phyloP scores from a whole-genome alignment of 2,888 invertebrate genomes.

The Aelia acuminata region DNA sequence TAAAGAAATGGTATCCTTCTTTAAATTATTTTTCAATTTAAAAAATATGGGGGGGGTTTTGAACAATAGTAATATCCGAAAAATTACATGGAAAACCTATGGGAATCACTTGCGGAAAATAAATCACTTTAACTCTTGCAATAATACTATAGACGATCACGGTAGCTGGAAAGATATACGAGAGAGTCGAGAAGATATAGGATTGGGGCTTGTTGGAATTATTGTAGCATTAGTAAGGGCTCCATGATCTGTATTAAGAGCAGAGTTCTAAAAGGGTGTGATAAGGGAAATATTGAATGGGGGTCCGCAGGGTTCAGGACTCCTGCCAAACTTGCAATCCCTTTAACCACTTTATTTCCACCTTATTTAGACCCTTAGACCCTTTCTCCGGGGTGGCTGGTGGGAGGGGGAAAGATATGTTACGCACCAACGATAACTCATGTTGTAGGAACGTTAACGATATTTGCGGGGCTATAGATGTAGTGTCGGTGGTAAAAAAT shows the following conservation, averaged over 20 bases:
- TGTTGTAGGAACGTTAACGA: background rate
- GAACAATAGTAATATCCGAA: too few relatives aligned
- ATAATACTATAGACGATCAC: too few relatives aligned
- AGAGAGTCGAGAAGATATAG: background rate
- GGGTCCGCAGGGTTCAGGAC: background rate
- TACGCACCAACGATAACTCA: background rate
- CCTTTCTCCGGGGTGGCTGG: too few relatives aligned
- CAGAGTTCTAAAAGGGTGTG: background rate
- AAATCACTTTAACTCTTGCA: too few relatives aligned
- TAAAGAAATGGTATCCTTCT: too few relatives aligned
- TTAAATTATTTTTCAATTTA: too few relatives aligned
- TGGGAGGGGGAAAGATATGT: background rate
- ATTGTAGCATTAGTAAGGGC: background rate
- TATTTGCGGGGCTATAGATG: background rate
- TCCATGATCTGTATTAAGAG: background rate
- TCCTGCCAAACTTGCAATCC: constrained; percentile 22
- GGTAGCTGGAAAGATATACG: background rate
- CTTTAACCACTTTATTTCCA: constrained; percentile 16
- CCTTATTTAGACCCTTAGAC: constrained; percentile 22
- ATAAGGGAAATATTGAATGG: constrained; percentile 2
- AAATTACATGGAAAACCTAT: too few relatives aligned
- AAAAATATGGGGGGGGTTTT: too few relatives aligned
- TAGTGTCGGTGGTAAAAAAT: background rate
- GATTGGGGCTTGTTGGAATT: background rate
- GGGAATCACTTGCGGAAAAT: too few relatives aligned